These are phyloP conservation scores for Hippopotamus amphibius DNA, from an alignment of 2,113 vertebrate species.

Conservation along the genomic window DNA sequence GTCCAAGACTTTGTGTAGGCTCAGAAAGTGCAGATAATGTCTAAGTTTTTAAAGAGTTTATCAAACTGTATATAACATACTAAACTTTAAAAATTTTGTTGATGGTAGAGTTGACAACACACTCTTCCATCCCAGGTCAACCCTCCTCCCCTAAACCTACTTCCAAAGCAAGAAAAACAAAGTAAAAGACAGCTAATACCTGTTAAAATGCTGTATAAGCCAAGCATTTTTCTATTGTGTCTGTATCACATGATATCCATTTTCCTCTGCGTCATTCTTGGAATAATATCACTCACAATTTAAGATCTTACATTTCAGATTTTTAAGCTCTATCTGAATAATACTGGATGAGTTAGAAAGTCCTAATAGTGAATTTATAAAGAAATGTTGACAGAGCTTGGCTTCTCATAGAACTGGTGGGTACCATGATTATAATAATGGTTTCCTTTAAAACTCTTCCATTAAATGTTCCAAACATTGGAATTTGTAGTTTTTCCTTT, in stretches of 20 bases:
- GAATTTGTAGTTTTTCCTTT: slow-evolving; percentile 84
- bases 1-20: slow-evolving; percentile 70
- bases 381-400: slow-evolving; percentile 81
- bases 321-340: slow-evolving; percentile 64
- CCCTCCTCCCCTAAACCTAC: background rate
- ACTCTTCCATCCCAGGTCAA: slow-evolving; percentile 39
- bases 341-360: slow-evolving; percentile 74
- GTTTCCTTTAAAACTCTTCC: slow-evolving; percentile 83
- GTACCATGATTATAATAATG: slow-evolving; percentile 70
- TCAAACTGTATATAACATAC: slow-evolving; percentile 42
- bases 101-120: slow-evolving; percentile 6
- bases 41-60: slow-evolving; percentile 36
- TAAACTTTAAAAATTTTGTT: slow-evolving; percentile 56
- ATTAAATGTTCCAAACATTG: slow-evolving; percentile 81
- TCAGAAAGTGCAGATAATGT: slow-evolving; percentile 43
- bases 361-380: slow-evolving; percentile 80
- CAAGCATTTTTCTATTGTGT: slow-evolving; percentile 72
- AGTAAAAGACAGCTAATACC: slow-evolving; percentile 52
- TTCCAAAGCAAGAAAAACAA: slow-evolving; percentile 70
- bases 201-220: slow-evolving; percentile 63
- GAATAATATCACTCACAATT: slow-evolving; percentile 72
- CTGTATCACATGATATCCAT: slow-evolving; percentile 73
- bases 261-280: slow-evolving; percentile 71
- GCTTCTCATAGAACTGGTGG: slow-evolving; percentile 71
- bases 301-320: slow-evolving; percentile 69